Base-by-base conservation (phyloP, 2,888 invertebrate genomes). In the Clitarchus hookeri region DNA sequence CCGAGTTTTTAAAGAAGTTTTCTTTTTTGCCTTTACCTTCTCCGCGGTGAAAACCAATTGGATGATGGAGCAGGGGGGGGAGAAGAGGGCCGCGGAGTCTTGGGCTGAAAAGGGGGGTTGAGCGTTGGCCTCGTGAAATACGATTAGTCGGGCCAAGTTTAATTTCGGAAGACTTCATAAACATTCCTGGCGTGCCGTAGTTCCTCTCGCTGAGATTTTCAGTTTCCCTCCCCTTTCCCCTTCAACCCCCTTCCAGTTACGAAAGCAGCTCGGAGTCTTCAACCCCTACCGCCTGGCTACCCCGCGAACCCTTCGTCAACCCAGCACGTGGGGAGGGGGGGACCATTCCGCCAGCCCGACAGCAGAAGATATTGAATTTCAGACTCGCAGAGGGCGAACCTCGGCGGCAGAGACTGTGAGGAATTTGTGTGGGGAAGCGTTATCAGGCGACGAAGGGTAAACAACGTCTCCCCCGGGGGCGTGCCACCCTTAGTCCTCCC, bases 61-160 rank as follows among this genome's bases (percentile, higher is more conserved):
- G 65, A 65, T 3, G 65, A n/a, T 16, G 19, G 16, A 53, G 19
- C 36, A 36, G 36, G 36, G 36, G 36, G 6, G 48, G 48, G 65
- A 0, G 65, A 23, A 19, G 65, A 23, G 11, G n/a, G 11, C 1
- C n/a, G 65, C 13, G n/a, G 65, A 65, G 65, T 48, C 6, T 48
- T 48, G 11, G 0, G 65, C 11, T 65, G n/a, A 23, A 23, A 2
- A 65, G 48, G 65, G 19, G 16, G 65, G 65, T 0, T 9, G 65
- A 19, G 23, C 8, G 65, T 65, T n/a, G 0, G 65, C 65, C 65
- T 65, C 65, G 65, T 65, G 65, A 65, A 65, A 65, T 65, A 65
- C 65, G 65, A 65, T 65, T 65, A 65, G 65, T 65, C 65, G 65
- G 65, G 65, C 65, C 65, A 65, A 65, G 65, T 65, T 65, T 65